Evolutionary conservation across 2,888 invertebrate genomes (phyloP).

Genomic region (Thymelicus lineola): DNA sequence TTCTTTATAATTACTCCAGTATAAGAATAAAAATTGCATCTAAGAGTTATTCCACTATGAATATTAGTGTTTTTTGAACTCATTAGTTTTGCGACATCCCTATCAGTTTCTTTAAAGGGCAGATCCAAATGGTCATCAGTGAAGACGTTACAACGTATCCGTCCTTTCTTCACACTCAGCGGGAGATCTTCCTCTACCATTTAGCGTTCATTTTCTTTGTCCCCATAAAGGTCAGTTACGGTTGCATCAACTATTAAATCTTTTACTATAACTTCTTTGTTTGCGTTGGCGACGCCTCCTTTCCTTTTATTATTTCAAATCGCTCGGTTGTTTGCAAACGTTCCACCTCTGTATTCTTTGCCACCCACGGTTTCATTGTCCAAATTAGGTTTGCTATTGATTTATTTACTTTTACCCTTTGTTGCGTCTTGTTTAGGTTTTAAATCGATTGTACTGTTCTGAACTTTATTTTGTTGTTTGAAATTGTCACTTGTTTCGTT

Average conservation of each 20-base stretch:
- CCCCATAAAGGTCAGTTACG: slow-evolving; percentile 71
- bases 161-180: slow-evolving; percentile 63
- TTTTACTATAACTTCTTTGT: slow-evolving; percentile 61
- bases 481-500: slow-evolving; percentile 65
- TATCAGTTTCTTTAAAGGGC: slow-evolving; percentile 55
- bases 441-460: slow-evolving; percentile 41
- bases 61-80: neutral
- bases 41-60: too few species aligned
- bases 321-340: slow-evolving; percentile 74
- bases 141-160: slow-evolving; percentile 61
- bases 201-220: slow-evolving; percentile 55
- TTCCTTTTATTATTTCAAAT: slow-evolving; percentile 62
- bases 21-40: too few species aligned
- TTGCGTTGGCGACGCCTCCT: slow-evolving; percentile 65
- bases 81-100: slow-evolving; percentile 52
- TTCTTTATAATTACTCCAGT: too few species aligned
- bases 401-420: slow-evolving; percentile 34
- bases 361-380: slow-evolving; percentile 70
- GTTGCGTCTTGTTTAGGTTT: slow-evolving; percentile 39
- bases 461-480: slow-evolving; percentile 46
- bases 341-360: slow-evolving; percentile 65
- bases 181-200: slow-evolving; percentile 70
- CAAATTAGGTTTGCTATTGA: slow-evolving; percentile 42
- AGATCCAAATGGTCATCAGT: slow-evolving; percentile 64
- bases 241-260: slow-evolving; percentile 60